phyloP scores from a whole-genome alignment of 2,797 vertebrate species.

The Melanotaenia boesemani region DNA sequence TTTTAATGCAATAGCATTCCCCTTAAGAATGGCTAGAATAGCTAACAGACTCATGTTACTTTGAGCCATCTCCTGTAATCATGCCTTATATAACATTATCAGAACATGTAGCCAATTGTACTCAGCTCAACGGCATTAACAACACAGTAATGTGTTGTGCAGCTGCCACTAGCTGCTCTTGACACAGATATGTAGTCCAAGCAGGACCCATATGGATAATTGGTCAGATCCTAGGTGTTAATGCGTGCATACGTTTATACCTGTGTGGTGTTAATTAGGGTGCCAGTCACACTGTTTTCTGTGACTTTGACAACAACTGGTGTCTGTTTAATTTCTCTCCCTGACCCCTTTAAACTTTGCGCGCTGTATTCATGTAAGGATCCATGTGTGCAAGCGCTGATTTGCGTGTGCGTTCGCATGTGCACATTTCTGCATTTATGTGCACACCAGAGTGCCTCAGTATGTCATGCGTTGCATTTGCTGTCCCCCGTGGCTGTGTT shows the following conservation, averaged over 20 bases:
- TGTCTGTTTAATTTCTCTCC: constrained; percentile 19
- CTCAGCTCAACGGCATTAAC: constrained; percentile 16
- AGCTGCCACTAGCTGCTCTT: constrained; percentile 27
- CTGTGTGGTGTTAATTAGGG: constrained; percentile 5
- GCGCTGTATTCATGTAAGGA: background rate
- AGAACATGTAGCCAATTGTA: constrained; percentile 11
- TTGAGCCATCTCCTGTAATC: background rate
- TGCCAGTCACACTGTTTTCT: background rate
- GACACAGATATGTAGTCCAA: constrained; percentile 21
- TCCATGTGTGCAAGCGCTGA: background rate
- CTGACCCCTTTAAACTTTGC: constrained; percentile 32
- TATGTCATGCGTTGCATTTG: constrained; percentile 39
- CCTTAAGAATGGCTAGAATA: constrained; percentile 3
- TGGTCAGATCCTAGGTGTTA: constrained; percentile 8
- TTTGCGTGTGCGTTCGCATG: background rate
- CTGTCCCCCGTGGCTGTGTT: constrained; percentile 51
- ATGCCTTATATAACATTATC: constrained; percentile 12
- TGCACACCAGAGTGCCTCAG: constrained; percentile 33
- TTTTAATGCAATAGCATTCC: background rate
- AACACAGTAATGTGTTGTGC: constrained; percentile 10
- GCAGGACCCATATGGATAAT: constrained; percentile 26
- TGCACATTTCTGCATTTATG: constrained; percentile 13
- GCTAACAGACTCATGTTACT: background rate
- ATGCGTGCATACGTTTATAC: constrained; percentile 8
- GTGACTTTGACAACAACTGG: background rate